These are phyloP conservation scores for Diogma glabrata DNA, from an alignment of 2,888 invertebrate genomes.

Conservation along the genomic window DNA sequence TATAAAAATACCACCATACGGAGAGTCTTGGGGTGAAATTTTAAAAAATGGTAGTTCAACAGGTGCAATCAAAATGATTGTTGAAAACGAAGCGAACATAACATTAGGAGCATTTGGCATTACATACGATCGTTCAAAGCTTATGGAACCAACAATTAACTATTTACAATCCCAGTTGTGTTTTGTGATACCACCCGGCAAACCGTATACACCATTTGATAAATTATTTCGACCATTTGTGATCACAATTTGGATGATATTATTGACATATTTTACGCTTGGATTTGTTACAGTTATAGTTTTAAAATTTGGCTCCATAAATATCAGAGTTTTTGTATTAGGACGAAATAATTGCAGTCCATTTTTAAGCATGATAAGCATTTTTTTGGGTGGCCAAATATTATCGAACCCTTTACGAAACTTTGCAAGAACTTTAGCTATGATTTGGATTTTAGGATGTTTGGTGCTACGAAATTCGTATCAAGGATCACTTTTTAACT, in stretches of 20 bases:
- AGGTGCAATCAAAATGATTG: conserved; percentile 14
- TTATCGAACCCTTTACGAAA: conserved; percentile 9
- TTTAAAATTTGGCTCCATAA: conserved; percentile 5
- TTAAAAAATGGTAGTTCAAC: conserved; percentile 13
- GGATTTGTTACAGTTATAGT: conserved; percentile 7
- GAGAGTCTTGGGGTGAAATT: conserved; percentile 10
- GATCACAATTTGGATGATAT: conserved; percentile 11
- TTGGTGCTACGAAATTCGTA: conserved; percentile 16
- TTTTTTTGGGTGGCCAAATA: conserved; percentile 14
- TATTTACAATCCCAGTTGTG: conserved; percentile 11
- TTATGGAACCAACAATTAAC: conserved; percentile 4
- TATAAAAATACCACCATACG: neutral
- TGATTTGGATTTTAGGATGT: conserved; percentile 15
- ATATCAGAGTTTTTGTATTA: conserved; percentile 12
- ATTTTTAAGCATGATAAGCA: conserved; percentile 13
- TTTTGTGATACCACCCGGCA: conserved; percentile 11
- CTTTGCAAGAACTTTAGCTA: conserved; percentile 15
- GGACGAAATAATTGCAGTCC: conserved; percentile 11
- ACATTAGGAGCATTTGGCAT: conserved; percentile 11
- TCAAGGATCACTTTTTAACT: conserved; percentile 17
- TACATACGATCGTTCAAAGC: conserved; percentile 1
- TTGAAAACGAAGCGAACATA: conserved; percentile 12
- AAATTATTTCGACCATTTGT: conserved; percentile 14
- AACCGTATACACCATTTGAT: conserved; percentile 12
- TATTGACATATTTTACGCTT: neutral